Evolutionary conservation across 2,113 vertebrate species (phyloP).

Genomic region (Psilopogon haemacephalus): DNA sequence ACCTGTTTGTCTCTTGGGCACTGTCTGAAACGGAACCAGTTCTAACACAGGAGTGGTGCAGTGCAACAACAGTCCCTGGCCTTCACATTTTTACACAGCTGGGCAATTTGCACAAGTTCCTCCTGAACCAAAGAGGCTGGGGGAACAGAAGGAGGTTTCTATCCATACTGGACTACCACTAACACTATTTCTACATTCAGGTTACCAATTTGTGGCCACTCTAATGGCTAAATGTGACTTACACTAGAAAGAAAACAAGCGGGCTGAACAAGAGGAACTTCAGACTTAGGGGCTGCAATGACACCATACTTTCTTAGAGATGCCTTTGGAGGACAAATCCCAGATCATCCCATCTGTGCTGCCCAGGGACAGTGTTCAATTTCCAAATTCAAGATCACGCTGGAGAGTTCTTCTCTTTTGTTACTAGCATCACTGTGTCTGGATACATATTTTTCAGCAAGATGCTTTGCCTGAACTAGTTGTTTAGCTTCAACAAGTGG

Average conservation of each 20-base stretch:
- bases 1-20: background rate
- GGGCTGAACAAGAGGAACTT: background rate
- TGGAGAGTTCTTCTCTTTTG: background rate
- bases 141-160: background rate
- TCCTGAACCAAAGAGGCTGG: background rate
- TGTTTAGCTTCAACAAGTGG: background rate
- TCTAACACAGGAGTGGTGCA: background rate
- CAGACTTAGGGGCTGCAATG: background rate
- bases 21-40: background rate
- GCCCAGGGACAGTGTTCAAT: background rate
- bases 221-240: background rate
- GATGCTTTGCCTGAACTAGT: background rate
- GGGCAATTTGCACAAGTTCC: background rate
- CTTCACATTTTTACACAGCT: background rate
- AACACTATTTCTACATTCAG: background rate
- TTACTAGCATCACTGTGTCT: background rate
- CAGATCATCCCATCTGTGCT: background rate
- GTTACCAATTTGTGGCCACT: background rate
- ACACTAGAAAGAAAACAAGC: background rate
- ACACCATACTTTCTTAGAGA: rapidly evolving
- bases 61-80: background rate
- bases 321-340: background rate
- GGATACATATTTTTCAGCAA: background rate
- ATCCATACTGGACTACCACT: background rate
- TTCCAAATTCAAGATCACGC: background rate